Evolutionary conservation across 2,797 vertebrate species (phyloP).

Genomic region (Spatula clypeata): DNA sequence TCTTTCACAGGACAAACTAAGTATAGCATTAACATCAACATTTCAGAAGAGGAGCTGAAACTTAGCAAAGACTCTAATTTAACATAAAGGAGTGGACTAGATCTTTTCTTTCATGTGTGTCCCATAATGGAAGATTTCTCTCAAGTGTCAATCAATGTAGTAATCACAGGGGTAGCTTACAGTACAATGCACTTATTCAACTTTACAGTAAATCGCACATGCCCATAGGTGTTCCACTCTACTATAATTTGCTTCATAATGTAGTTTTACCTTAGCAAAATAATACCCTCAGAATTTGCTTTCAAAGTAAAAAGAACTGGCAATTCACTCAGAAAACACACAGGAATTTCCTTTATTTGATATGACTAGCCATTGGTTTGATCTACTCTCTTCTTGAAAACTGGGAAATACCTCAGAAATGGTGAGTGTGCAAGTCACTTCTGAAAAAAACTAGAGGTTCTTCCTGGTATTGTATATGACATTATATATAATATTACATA

Average conservation of each 20-base stretch:
- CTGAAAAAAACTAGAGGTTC: not conserved
- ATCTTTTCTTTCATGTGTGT: slow-evolving; percentile 10
- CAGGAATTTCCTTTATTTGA: slow-evolving; percentile 7
- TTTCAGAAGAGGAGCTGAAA: slow-evolving; percentile 18
- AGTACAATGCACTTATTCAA: not conserved
- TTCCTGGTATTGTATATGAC: not conserved
- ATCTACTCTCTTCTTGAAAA: not conserved
- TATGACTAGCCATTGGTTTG: not conserved
- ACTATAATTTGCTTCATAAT: slow-evolving; percentile 50
- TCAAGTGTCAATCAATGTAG: not conserved
- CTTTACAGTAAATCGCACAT: not conserved
- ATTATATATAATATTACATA: not conserved
- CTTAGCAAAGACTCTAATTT: slow-evolving; percentile 1
- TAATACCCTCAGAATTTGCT: slow-evolving; percentile 35
- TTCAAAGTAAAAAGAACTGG: slow-evolving; percentile 15
- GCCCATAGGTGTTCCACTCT: slow-evolving; percentile 6
- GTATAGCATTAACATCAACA: not conserved
- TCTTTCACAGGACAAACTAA: slow-evolving; percentile 20
- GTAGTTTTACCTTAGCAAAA: slow-evolving; percentile 32
- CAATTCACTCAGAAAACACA: slow-evolving; percentile 16
- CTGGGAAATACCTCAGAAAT: fast-evolving
- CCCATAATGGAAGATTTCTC: not conserved
- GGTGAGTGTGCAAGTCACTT: not conserved
- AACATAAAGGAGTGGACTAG: not conserved
- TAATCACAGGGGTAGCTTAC: slow-evolving; percentile 21